phyloP scores from a whole-genome alignment of 2,113 vertebrate species.

The Rhineura floridana region DNA sequence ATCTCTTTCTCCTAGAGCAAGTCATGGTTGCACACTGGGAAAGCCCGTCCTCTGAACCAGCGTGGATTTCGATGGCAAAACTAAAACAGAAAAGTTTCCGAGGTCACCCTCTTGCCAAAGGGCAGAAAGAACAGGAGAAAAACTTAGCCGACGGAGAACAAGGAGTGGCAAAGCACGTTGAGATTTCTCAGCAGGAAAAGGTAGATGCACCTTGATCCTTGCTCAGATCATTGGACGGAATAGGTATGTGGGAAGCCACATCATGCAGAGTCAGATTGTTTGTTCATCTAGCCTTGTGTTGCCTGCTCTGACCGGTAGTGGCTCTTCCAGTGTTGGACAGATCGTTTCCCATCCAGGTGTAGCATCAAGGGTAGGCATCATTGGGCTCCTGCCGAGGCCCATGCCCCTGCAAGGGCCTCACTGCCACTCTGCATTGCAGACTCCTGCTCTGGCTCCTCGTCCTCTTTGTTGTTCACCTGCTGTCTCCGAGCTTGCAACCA shows the following conservation, averaged over 20 bases:
- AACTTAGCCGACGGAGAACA: slow-evolving; percentile 55
- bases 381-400: too few species aligned
- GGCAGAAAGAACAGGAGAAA: slow-evolving; percentile 64
- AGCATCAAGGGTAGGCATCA: too few species aligned
- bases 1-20: slow-evolving; percentile 64
- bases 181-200: background rate
- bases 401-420: too few species aligned
- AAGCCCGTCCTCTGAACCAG: slow-evolving; percentile 70
- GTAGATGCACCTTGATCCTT: background rate
- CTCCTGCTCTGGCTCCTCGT: too few species aligned
- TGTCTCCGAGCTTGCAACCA: too few species aligned
- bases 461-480: too few species aligned
- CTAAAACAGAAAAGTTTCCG: slow-evolving; percentile 84
- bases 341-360: too few species aligned
- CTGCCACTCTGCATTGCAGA: too few species aligned
- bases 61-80: slow-evolving; percentile 85
- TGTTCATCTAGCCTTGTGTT: background rate
- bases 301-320: background rate
- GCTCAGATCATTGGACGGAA: background rate
- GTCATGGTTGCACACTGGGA: slow-evolving; percentile 30
- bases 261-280: background rate
- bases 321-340: background rate
- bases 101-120: slow-evolving; percentile 66
- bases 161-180: slow-evolving; percentile 46
- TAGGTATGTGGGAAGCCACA: background rate